phyloP scores from a whole-genome alignment of 2,888 invertebrate species.

The Ptychoptera contaminata region DNA sequence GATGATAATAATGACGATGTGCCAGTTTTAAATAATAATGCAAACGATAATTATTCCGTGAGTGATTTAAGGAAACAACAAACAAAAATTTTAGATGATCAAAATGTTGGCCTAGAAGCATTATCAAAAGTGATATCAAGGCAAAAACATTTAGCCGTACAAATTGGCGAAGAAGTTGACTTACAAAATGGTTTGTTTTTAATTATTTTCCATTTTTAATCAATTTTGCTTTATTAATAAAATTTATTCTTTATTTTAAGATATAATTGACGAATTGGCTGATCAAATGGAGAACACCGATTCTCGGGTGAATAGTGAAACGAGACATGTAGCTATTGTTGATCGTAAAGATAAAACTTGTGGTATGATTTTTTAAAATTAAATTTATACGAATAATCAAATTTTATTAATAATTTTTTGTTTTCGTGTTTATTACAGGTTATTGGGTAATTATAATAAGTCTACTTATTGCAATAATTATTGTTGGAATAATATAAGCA shows the following conservation, averaged over 20 bases:
- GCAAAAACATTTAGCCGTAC: conserved; percentile 59
- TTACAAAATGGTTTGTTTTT: conserved; percentile 52
- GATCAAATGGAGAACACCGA: conserved; percentile 57
- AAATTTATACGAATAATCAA: conserved; percentile 4
- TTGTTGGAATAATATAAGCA: conserved; percentile 34
- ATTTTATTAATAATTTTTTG: conserved; percentile 2
- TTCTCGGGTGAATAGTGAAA: conserved; percentile 48
- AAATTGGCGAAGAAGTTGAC: conserved; percentile 60
- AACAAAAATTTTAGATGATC: conserved; percentile 46
- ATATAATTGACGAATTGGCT: conserved; percentile 58
- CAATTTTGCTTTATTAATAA: conserved; percentile 5
- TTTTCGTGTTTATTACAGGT: conserved; percentile 25
- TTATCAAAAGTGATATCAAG: conserved; percentile 56
- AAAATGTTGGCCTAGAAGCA: conserved; percentile 60
- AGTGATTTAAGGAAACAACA: conserved; percentile 40
- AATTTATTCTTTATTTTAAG: conserved; percentile 29
- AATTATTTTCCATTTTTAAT: conserved; percentile 5
- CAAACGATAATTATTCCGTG: conserved; percentile 29
- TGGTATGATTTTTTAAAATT: conserved; percentile 30
- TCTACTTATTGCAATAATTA: conserved; percentile 49
- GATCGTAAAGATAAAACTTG: conserved; percentile 54
- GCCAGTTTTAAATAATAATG: conserved; percentile 24
- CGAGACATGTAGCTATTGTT: conserved; percentile 46
- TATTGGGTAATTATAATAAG: conserved; percentile 58
- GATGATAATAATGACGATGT: conserved; percentile 25